These are phyloP conservation scores for Acanthurus leucopareius DNA, from an alignment of 2,797 vertebrate species.

Conservation along the genomic window DNA sequence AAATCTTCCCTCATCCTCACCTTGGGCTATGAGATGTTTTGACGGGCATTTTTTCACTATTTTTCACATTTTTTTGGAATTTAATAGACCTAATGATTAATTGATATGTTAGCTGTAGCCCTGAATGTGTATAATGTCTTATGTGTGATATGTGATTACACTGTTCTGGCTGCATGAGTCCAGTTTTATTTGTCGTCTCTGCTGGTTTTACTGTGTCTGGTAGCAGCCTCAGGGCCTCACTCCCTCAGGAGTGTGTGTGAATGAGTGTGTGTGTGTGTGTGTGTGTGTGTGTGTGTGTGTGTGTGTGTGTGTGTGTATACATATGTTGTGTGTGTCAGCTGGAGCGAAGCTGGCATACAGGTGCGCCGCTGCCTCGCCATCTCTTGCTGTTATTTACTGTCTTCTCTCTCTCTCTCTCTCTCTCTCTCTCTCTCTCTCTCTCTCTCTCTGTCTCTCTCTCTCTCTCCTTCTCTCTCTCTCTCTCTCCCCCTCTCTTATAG, in stretches of 20 bases:
- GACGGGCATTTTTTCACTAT: not conserved
- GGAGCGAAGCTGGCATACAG: conserved; percentile 77
- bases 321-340: conserved; percentile 71
- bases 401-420: conserved; percentile 66
- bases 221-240: conserved; percentile 52
- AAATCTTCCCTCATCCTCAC: not conserved
- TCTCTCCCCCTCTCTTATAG: not conserved
- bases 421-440: conserved; percentile 1
- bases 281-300: conserved; percentile 20
- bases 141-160: conserved; percentile 1
- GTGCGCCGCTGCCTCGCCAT: conserved; percentile 78
- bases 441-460: conserved; percentile 14
- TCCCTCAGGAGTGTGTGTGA: conserved; percentile 63
- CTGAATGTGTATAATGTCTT: not conserved
- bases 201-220: conserved; percentile 51
- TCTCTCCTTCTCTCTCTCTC: not conserved
- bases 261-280: too few relatives aligned
- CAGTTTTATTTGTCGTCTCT: conserved; percentile 29
- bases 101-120: not conserved
- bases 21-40: not conserved
- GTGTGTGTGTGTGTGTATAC: conserved; percentile 14
- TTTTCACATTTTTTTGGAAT: not conserved
- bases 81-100: not conserved
- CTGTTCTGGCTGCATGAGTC: conserved; percentile 14
- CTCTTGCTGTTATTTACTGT: conserved; percentile 82